A percentile compares a stretch with the other conserved stretches of the same genome.
Evolutionary conservation across 2,888 invertebrate species (phyloP).

Genomic region (Caenorhabditis sp.): DNA sequence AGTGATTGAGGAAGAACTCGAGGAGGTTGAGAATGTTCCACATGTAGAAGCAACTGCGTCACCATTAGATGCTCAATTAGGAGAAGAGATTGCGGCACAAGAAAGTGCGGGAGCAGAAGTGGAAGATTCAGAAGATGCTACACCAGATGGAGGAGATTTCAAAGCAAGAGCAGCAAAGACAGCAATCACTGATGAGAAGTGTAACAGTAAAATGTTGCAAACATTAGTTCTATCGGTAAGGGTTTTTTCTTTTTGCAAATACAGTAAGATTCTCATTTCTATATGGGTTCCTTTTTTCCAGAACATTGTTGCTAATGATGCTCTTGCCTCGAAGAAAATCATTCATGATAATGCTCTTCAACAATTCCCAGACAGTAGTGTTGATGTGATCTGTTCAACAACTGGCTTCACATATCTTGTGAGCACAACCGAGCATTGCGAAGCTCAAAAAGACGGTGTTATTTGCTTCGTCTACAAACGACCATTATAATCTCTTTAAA

Average conservation of each 20-base stretch:
- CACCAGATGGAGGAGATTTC: constrained; percentile 17
- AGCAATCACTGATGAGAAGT: constrained; percentile 49
- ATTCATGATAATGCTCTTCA: constrained; percentile 50
- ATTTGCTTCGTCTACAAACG: constrained; percentile 57
- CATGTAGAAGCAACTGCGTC: constrained; percentile 44
- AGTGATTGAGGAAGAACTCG: constrained; percentile 44
- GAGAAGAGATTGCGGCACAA: constrained; percentile 42
- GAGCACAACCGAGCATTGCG: constrained; percentile 56
- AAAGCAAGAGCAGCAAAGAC: constrained; percentile 48
- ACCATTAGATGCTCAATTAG: constrained; percentile 41
- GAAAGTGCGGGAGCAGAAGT: not conserved
- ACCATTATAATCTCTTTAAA: constrained; percentile 22
- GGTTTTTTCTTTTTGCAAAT: not conserved
- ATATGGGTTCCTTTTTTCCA: constrained; percentile 12
- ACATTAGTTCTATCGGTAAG: constrained; percentile 43
- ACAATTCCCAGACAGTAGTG: constrained; percentile 43
- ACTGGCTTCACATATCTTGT: constrained; percentile 57
- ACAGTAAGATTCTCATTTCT: not conserved
- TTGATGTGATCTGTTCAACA: constrained; percentile 56
- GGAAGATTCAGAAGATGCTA: not conserved
- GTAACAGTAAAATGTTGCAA: constrained; percentile 48
- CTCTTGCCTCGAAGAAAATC: constrained; percentile 48
- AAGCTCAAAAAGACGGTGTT: constrained; percentile 55
- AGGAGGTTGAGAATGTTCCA: constrained; percentile 34
- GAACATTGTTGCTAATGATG: constrained; percentile 51